Evolutionary conservation across 2,113 vertebrate species (phyloP).

Genomic region (Festucalex cinctus): DNA sequence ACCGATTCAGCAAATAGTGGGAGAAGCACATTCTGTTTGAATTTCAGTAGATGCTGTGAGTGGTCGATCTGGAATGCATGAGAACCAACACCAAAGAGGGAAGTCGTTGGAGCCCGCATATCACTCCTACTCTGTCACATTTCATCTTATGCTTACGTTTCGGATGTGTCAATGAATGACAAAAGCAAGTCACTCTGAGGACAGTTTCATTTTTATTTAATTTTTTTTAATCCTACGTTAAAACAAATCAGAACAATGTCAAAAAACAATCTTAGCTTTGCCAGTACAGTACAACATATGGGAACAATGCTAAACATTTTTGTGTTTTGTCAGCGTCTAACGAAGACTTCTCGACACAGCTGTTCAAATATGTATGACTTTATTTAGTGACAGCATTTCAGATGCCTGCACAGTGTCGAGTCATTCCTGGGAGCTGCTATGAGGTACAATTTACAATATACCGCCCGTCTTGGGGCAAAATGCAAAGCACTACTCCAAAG

Average conservation of each 20-base stretch:
- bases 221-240: constrained; percentile 49
- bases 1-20: no score
- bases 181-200: constrained; percentile 11
- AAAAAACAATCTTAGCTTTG: constrained; percentile 29
- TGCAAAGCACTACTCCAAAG: constrained; percentile 57
- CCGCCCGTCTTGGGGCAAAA: constrained; percentile 35
- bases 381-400: constrained; percentile 8
- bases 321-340: constrained; percentile 14
- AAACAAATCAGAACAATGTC: constrained; percentile 38
- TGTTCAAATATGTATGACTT: constrained; percentile 41
- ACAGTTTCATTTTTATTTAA: background rate
- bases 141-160: no score
- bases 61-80: no score
- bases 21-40: no score
- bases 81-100: no score
- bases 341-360: constrained; percentile 17
- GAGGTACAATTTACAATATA: constrained; percentile 66
- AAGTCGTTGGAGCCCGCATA: no score
- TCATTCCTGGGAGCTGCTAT: constrained; percentile 35
- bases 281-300: constrained; percentile 42
- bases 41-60: no score
- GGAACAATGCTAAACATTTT: constrained; percentile 5
- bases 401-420: constrained; percentile 20
- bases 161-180: background rate
- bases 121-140: no score